phyloP scores from a whole-genome alignment of 2,113 vertebrate species.

The Petrocephalus microphthalmus region DNA sequence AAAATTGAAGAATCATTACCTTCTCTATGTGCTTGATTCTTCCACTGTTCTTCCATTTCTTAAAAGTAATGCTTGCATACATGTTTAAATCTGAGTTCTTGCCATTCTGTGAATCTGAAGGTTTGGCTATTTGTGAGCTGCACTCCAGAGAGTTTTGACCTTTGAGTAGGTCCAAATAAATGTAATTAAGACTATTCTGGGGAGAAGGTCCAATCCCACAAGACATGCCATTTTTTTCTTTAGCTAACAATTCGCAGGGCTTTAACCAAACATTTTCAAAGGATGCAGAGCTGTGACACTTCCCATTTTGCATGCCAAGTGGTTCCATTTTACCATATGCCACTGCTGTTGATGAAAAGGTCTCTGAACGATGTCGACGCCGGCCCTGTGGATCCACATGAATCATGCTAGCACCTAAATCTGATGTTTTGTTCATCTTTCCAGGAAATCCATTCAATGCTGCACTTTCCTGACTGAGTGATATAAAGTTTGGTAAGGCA shows the following conservation, averaged over 20 bases:
- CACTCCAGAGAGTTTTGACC: constrained; percentile 55
- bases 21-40: constrained; percentile 51
- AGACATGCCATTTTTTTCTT: constrained; percentile 30
- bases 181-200: constrained; percentile 79
- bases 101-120: constrained; percentile 48
- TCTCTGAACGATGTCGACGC: constrained; percentile 75
- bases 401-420: constrained; percentile 70
- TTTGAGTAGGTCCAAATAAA: constrained; percentile 76
- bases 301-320: constrained; percentile 57
- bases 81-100: constrained; percentile 58
- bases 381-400: constrained; percentile 70
- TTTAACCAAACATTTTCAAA: constrained; percentile 79
- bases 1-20: constrained; percentile 46
- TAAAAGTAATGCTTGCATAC: constrained; percentile 82
- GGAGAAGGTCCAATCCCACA: constrained; percentile 22
- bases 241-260: constrained; percentile 49
- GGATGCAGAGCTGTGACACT: constrained; percentile 75
- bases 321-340: constrained; percentile 33
- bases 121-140: constrained; percentile 40
- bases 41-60: constrained; percentile 63
- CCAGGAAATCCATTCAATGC: constrained; percentile 4
- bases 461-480: constrained; percentile 22
- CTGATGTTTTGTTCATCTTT: constrained; percentile 39
- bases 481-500: constrained; percentile 20
- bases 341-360: constrained; percentile 64